Conservation (phyloP, 37 sponge, comb jelly and placozoan species). For the Eunapius fragilis region DNA sequence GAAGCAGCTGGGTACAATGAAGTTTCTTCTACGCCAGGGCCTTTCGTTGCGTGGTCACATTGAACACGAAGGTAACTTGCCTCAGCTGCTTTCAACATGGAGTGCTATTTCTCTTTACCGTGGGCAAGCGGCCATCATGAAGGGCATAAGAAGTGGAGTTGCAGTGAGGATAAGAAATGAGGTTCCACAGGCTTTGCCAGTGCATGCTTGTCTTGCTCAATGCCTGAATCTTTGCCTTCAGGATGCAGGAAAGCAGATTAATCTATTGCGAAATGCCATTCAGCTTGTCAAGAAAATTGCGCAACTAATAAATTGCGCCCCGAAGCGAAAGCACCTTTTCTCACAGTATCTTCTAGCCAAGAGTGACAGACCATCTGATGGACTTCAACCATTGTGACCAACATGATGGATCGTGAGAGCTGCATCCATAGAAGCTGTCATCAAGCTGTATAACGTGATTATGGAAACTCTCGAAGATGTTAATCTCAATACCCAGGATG, state of each 20-base stretch:
- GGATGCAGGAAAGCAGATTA: constrained; percentile 45
- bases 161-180: constrained; percentile 50
- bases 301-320: constrained; percentile 48
- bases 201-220: constrained; percentile 65
- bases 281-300: constrained; percentile 54
- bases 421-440: neutral
- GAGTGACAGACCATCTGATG: neutral
- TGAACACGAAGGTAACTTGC: too few relatives aligned
- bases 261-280: constrained; percentile 38
- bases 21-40: too few relatives aligned
- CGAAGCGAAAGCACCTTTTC: constrained; percentile 53
- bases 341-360: constrained; percentile 20
- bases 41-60: too few relatives aligned
- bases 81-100: too few relatives aligned
- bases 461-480: too few relatives aligned
- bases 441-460: too few relatives aligned
- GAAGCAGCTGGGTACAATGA: too few relatives aligned
- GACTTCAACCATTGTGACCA: constrained; percentile 23
- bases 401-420: constrained; percentile 29
- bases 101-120: constrained; percentile 48
- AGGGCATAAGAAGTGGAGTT: constrained; percentile 47
- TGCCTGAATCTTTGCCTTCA: constrained; percentile 66
- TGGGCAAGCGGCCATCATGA: constrained; percentile 67
- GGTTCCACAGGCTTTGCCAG: constrained; percentile 48
- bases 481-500: too few relatives aligned